A percentile compares a stretch with the other conserved stretches of the same genome.
Evolutionary conservation across 2,888 invertebrate genomes (phyloP).

Genomic region (Drosophila mulleri): DNA sequence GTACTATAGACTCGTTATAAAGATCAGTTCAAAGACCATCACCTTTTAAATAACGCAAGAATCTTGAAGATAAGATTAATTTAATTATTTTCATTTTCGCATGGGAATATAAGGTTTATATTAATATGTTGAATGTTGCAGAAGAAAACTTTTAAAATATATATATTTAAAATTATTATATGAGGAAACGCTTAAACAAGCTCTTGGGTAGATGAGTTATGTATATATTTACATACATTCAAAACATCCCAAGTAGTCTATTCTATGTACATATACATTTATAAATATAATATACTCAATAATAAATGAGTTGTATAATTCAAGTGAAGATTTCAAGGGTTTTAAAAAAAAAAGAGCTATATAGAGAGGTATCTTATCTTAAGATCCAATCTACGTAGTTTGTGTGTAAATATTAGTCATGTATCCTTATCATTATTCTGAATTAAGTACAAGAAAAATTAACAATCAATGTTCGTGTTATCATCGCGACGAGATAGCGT

Average conservation of each 20-base stretch:
- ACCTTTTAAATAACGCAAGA: not conserved
- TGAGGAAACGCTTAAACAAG: too few species aligned
- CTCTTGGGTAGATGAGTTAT: too few species aligned
- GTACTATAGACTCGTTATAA: not conserved
- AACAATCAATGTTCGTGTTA: constrained; percentile 32
- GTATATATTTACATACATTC: too few species aligned
- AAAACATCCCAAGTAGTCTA: too few species aligned
- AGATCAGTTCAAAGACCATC: not conserved
- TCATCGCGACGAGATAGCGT: constrained; percentile 33
- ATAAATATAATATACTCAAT: not conserved
- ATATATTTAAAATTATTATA: too few species aligned
- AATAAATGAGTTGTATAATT: constrained; percentile 1
- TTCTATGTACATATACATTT: too few species aligned
- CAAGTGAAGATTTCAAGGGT: not conserved
- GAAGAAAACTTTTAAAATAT: too few species aligned
- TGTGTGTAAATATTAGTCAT: constrained; percentile 20
- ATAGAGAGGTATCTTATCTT: constrained; percentile 13
- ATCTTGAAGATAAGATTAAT: not conserved
- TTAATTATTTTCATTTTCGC: not conserved
- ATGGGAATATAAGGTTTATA: not conserved
- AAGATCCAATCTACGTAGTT: not conserved
- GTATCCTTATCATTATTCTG: constrained; percentile 24
- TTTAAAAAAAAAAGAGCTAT: not conserved
- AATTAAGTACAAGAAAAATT: not conserved
- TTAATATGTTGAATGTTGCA: not conserved